These are phyloP conservation scores for Troilus luridus DNA, from an alignment of 2,888 invertebrate species.

Conservation along the genomic window DNA sequence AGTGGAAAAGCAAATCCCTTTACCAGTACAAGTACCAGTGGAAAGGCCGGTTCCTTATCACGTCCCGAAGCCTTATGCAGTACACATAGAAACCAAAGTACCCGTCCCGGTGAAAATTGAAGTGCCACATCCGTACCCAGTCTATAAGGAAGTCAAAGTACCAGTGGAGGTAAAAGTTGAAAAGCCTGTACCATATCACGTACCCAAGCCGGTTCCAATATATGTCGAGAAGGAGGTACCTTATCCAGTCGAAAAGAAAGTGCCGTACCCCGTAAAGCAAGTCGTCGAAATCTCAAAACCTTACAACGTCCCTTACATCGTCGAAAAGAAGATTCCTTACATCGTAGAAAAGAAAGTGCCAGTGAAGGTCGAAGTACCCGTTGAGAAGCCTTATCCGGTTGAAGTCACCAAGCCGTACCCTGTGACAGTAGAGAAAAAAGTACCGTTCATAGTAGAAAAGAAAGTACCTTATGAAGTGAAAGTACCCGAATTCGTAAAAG, in stretches of 20 bases:
- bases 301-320: conserved; percentile 61
- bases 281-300: conserved; percentile 63
- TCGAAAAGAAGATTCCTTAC: conserved; percentile 64
- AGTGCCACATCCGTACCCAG: conserved; percentile 66
- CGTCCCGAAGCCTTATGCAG: conserved; percentile 66
- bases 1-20: conserved; percentile 67
- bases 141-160: conserved; percentile 65
- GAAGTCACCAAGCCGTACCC: conserved; percentile 62
- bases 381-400: conserved; percentile 64
- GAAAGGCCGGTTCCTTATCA: conserved; percentile 66
- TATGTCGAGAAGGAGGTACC: conserved; percentile 65
- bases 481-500: conserved; percentile 59
- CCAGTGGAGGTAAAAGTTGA: conserved; percentile 66
- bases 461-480: conserved; percentile 57
- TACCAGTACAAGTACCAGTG: conserved; percentile 66
- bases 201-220: conserved; percentile 66
- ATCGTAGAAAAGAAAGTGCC: conserved; percentile 63
- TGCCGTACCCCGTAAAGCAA: conserved; percentile 65
- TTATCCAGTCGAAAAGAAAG: conserved; percentile 64
- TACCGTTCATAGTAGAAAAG: conserved; percentile 62
- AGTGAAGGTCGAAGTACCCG: conserved; percentile 60
- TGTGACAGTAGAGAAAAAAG: conserved; percentile 62
- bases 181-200: conserved; percentile 65
- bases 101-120: conserved; percentile 66
- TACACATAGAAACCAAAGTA: conserved; percentile 66